A percentile compares a stretch with the other conserved stretches of the same genome.
Conservation (phyloP, 1,140 invertebrate species). For the Procambarus virginalis region DNA sequence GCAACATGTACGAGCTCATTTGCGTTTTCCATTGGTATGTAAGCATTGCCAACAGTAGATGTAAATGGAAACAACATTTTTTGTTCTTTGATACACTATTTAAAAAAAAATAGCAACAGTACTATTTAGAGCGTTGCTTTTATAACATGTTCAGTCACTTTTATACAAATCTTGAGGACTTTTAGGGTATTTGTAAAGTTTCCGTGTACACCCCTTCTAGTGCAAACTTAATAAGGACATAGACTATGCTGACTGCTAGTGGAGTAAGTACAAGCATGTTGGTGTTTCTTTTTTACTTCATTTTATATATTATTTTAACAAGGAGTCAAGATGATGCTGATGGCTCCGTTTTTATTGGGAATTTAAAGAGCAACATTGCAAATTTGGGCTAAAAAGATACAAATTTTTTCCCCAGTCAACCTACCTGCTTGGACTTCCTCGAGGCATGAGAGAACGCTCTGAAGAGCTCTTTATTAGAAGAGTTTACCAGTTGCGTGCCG, state of each 20-base stretch:
- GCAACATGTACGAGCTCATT: conserved; percentile 15
- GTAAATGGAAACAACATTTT: conserved; percentile 27
- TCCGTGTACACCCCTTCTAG: conserved; percentile 36
- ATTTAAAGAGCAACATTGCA: neutral
- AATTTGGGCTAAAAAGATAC: neutral
- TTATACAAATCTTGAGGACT: conserved; percentile 49
- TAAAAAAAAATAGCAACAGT: conserved; percentile 18
- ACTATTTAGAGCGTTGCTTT: conserved; percentile 54
- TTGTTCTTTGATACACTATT: conserved; percentile 45
- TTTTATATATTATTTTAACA: neutral
- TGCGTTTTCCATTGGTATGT: conserved; percentile 56
- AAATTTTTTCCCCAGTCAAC: neutral
- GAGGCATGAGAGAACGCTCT: neutral
- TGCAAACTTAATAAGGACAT: conserved; percentile 28
- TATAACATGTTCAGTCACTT: conserved; percentile 50
- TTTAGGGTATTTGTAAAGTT: conserved; percentile 45
- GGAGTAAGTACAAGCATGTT: neutral
- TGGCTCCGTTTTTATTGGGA: neutral
- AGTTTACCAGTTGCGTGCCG: neutral
- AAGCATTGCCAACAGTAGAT: conserved; percentile 19
- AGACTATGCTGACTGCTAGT: neutral
- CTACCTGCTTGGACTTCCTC: neutral
- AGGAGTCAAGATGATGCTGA: neutral
- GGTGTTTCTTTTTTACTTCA: neutral
- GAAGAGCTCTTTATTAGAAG: neutral